Percentiles rank a stretch among this genome's conserved stretches.
These are phyloP conservation scores for Monoplex corrugatus DNA, from an alignment of 2,888 invertebrate species.

Conservation along the genomic window DNA sequence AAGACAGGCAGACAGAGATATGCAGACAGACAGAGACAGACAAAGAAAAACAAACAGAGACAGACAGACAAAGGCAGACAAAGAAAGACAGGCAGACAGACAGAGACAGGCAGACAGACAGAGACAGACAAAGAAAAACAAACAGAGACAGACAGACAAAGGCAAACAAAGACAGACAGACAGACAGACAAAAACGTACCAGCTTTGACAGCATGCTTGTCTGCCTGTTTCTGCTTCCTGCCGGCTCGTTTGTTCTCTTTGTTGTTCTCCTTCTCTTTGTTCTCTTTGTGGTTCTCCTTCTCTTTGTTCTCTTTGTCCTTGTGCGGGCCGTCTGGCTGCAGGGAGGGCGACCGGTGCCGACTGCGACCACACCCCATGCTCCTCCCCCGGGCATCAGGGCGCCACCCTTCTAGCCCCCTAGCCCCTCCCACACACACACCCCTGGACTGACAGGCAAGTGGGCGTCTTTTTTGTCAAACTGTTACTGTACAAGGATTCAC, in stretches of 20 bases:
- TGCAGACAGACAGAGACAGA: not conserved
- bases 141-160: not conserved
- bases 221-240: slow-evolving; percentile 44
- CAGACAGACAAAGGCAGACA: not conserved
- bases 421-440: too few species aligned
- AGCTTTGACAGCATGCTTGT: slow-evolving; percentile 26
- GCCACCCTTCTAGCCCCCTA: not conserved
- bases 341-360: slow-evolving; percentile 60
- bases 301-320: slow-evolving; percentile 29
- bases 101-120: not conserved
- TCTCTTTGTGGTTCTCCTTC: slow-evolving; percentile 45
- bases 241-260: not conserved
- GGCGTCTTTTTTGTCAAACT: too few species aligned
- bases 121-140: not conserved
- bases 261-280: slow-evolving; percentile 3
- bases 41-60: not conserved
- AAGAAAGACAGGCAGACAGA: not conserved
- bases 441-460: too few species aligned
- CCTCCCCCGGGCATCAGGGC: slow-evolving; percentile 50
- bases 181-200: slow-evolving; percentile 8
- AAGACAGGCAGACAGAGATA: too few species aligned
- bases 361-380: slow-evolving; percentile 68
- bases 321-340: slow-evolving; percentile 43
- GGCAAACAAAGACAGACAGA: not conserved
- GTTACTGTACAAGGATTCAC: too few species aligned